Evolutionary conservation across 2,888 invertebrate species (phyloP), one percentile per base, ranked within the genome.

Genomic region (Eupithecia abbreviata): DNA sequence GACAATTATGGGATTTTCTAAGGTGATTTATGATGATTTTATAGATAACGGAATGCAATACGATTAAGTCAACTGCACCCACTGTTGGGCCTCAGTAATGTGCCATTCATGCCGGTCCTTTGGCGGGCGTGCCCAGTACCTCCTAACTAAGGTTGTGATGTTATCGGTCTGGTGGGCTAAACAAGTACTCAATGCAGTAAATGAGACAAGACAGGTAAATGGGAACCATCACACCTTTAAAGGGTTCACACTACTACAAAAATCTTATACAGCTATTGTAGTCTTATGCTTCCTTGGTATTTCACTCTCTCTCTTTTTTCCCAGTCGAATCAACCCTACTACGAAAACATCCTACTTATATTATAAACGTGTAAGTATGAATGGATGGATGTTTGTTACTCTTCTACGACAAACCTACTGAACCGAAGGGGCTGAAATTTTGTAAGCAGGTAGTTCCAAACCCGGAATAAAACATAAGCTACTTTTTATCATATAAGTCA

Each of bases 21-120:
- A 41, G 41, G 42, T 15, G 55, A 66, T 66, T 66, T 66, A 66
- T 66, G 7, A 66, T 66, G 42, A 30, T 62, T 30, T 62, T 62
- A 30, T 62, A 58, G 10, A 58, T 9, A 62, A 18, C 62, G 10
- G 62, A 10, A 62, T 30, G 10, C 12, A 62, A 62, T 30, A 62
- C 5, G 18, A 10, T 62, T 62, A 1, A 18, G 30, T 30, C 62
- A 30, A 2, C 3, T 9, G n/a, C 18, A 18, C 15, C 7, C n/a
- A 55, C 51, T 55, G n/a, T n/a, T 55, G 7, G 51, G 51, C 51
- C 51, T 55, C n/a, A n/a, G 15, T 58, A 18, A 62, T 62, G 12
- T 62, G 18, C 10, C n/a, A 30, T 12, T 10, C 62, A 30, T 58
- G 3, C 55, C 9, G 30, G 10, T 62, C 12, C 10, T 62, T 58